phyloP scores from a whole-genome alignment of 2,888 invertebrate species.

The Leucania comma region DNA sequence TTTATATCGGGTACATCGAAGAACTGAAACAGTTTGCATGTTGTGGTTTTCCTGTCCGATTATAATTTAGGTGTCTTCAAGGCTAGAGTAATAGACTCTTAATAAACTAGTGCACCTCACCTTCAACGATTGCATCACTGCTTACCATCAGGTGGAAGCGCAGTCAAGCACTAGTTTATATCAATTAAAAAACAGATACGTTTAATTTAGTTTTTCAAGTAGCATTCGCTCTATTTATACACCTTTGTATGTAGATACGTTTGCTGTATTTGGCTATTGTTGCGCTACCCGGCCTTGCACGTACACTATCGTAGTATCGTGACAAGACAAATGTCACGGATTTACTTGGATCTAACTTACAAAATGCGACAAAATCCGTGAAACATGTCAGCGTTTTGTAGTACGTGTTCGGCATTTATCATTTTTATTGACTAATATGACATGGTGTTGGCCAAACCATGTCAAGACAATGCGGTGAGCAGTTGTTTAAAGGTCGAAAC shows the following conservation, averaged over 20 bases:
- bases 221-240: too few species aligned
- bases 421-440: constrained; percentile 23
- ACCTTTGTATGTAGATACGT: neutral
- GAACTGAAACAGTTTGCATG: too few species aligned
- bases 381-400: constrained; percentile 32
- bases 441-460: constrained; percentile 12
- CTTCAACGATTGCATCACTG: too few species aligned
- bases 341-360: constrained; percentile 38
- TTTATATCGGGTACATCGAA: too few species aligned
- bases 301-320: constrained; percentile 43
- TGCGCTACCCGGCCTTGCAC: constrained; percentile 27
- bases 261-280: constrained; percentile 12
- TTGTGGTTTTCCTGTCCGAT: too few species aligned
- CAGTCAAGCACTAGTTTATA: too few species aligned
- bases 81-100: too few species aligned
- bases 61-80: too few species aligned
- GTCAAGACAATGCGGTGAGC: neutral
- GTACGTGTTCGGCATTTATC: constrained; percentile 35
- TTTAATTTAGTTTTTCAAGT: too few species aligned
- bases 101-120: too few species aligned
- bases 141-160: too few species aligned
- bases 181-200: too few species aligned
- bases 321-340: constrained; percentile 46
- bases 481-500: neutral
- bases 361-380: constrained; percentile 41